A percentile compares a stretch with the other conserved stretches of the same genome.
Evolutionary conservation across 2,888 invertebrate species (phyloP).

Genomic region (Matsumyia berberina): DNA sequence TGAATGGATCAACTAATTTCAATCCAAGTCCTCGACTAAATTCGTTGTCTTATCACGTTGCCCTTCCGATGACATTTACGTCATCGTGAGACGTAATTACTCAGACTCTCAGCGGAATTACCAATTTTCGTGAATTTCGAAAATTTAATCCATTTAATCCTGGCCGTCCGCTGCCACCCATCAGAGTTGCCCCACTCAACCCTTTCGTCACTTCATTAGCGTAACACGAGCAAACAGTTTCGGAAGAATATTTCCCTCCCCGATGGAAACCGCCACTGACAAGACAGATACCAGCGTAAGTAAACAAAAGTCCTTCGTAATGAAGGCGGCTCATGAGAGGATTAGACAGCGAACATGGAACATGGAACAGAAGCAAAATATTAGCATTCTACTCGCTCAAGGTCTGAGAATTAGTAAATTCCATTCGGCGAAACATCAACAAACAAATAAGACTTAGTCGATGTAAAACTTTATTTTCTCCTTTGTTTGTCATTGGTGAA

Average conservation of each 20-base stretch:
- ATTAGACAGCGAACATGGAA: conserved; percentile 26
- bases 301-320: conserved; percentile 62
- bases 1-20: conserved; percentile 3
- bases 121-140: conserved; percentile 47
- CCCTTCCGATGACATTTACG: conserved; percentile 17
- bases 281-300: conserved; percentile 18
- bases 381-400: conserved; percentile 63
- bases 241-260: conserved; percentile 11
- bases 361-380: conserved; percentile 26
- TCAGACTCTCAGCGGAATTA: conserved; percentile 53
- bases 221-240: conserved; percentile 58
- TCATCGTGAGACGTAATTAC: conserved; percentile 37
- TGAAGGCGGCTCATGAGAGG: conserved; percentile 60
- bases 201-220: conserved; percentile 72
- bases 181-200: conserved; percentile 41
- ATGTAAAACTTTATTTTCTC: conserved; percentile 49
- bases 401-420: conserved; percentile 62
- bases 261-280: conserved; percentile 16
- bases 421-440: conserved; percentile 52
- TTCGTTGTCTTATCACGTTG: conserved; percentile 11
- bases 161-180: conserved; percentile 48
- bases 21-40: background rate
- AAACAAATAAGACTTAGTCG: conserved; percentile 50
- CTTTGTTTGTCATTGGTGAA: conserved; percentile 53
- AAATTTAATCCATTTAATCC: conserved; percentile 67